A percentile compares a stretch with the other conserved stretches of the same genome.
Conservation (phyloP, 1,140 invertebrate species). For the Riptortus pedestris region DNA sequence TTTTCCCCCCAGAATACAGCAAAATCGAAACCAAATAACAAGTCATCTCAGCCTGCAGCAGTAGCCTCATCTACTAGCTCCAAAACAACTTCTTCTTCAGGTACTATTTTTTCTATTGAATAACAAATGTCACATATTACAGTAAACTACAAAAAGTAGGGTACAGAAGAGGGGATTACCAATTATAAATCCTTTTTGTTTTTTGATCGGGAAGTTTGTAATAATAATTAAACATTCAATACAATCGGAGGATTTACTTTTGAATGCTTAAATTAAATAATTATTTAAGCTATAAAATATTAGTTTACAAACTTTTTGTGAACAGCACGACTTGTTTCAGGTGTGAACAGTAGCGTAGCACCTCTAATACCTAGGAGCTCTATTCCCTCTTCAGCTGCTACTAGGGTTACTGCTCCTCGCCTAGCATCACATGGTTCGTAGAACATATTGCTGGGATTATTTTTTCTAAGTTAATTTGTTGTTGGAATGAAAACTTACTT, state of each 20-base stretch:
- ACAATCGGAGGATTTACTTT: no score
- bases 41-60: slow-evolving; percentile 18
- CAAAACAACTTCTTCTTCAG: background rate
- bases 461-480: no score
- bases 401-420: slow-evolving; percentile 43
- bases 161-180: no score
- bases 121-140: background rate
- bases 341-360: slow-evolving; percentile 14
- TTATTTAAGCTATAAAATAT: no score
- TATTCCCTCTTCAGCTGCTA: slow-evolving; percentile 34
- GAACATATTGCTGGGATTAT: background rate
- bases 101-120: background rate
- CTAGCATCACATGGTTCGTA: slow-evolving; percentile 40
- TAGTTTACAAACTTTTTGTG: no score
- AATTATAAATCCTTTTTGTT: no score
- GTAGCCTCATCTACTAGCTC: slow-evolving; percentile 1
- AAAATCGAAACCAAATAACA: slow-evolving; percentile 28
- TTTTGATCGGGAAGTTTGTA: no score
- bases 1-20: slow-evolving; percentile 26
- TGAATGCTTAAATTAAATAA: no score
- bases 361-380: slow-evolving; percentile 20
- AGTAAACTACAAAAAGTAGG: no score
- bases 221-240: no score
- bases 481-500: no score
- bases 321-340: no score